Conservation (phyloP, 2,888 invertebrate species). For the Altica lythri region DNA sequence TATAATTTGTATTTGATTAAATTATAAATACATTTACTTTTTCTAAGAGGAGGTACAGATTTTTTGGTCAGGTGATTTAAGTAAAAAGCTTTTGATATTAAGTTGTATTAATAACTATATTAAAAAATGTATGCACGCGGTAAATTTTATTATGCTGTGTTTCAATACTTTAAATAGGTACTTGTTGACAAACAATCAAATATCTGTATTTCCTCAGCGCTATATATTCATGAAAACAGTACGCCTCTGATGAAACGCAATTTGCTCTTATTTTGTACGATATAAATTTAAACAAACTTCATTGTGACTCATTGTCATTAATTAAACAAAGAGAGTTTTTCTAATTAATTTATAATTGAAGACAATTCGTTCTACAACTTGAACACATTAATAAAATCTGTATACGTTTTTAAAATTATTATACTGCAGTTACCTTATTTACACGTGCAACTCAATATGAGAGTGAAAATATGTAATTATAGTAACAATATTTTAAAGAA, state of each 20-base stretch:
- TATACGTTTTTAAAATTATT: slow-evolving; percentile 2
- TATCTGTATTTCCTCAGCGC: neutral
- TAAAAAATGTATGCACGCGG: too few species aligned
- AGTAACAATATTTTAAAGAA: too few species aligned
- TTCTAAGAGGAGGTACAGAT: too few species aligned
- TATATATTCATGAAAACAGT: neutral
- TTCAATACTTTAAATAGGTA: too few species aligned
- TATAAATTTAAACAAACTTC: slow-evolving; percentile 23
- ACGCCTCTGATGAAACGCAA: slow-evolving; percentile 25
- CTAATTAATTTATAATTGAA: slow-evolving; percentile 37
- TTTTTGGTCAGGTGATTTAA: too few species aligned
- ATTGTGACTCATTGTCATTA: slow-evolving; percentile 35
- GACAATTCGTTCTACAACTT: slow-evolving; percentile 31
- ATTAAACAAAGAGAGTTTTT: slow-evolving; percentile 35
- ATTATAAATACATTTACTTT: too few species aligned
- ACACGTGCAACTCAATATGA: too few species aligned
- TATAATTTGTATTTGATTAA: too few species aligned
- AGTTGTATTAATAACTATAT: too few species aligned
- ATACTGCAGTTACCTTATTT: neutral
- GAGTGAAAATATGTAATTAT: too few species aligned
- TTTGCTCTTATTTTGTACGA: slow-evolving; percentile 22
- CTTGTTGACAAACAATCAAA: neutral
- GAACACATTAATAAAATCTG: slow-evolving; percentile 16
- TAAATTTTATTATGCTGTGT: too few species aligned
- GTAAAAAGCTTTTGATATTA: too few species aligned